Evolutionary conservation across 2,888 invertebrate genomes (phyloP).

Genomic region (Erannis defoliaria): DNA sequence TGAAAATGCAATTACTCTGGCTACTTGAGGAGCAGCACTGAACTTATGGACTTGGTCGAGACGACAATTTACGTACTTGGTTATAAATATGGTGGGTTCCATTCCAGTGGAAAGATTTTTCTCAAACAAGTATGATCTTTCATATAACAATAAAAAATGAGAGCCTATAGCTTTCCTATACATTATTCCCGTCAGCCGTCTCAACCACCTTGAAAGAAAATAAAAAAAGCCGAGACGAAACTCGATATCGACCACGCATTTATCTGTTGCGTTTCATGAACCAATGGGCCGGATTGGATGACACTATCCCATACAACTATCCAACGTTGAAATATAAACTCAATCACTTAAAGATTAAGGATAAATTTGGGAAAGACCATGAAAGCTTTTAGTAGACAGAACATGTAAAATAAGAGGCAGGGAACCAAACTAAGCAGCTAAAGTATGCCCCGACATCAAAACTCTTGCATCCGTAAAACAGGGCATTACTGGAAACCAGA

Average conservation of each 20-base stretch:
- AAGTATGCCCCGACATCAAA: constrained; percentile 50
- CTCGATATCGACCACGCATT: constrained; percentile 78
- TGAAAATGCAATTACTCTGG: constrained; percentile 44
- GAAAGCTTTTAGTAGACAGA: constrained; percentile 55
- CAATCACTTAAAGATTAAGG: constrained; percentile 48
- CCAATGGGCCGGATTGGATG: constrained; percentile 77
- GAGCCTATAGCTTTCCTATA: constrained; percentile 34
- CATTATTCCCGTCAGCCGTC: constrained; percentile 36
- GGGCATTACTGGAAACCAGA: constrained; percentile 49
- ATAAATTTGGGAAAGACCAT: constrained; percentile 46
- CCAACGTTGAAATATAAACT: constrained; percentile 47
- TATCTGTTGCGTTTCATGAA: constrained; percentile 80
- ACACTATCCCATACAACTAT: constrained; percentile 65
- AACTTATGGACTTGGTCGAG: constrained; percentile 8
- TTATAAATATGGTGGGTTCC: neutral
- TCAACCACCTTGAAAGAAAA: constrained; percentile 51
- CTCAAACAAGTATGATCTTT: neutral
- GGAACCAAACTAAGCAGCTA: constrained; percentile 66
- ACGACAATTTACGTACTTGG: constrained; percentile 14
- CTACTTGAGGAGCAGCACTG: constrained; percentile 24
- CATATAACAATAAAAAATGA: constrained; percentile 2
- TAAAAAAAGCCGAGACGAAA: constrained; percentile 69
- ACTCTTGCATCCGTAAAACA: constrained; percentile 35
- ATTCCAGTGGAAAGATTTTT: neutral
- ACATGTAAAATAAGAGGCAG: constrained; percentile 73